Conservation (phyloP, 2,113 vertebrate genomes). For the Danionella cerebrum region DNA sequence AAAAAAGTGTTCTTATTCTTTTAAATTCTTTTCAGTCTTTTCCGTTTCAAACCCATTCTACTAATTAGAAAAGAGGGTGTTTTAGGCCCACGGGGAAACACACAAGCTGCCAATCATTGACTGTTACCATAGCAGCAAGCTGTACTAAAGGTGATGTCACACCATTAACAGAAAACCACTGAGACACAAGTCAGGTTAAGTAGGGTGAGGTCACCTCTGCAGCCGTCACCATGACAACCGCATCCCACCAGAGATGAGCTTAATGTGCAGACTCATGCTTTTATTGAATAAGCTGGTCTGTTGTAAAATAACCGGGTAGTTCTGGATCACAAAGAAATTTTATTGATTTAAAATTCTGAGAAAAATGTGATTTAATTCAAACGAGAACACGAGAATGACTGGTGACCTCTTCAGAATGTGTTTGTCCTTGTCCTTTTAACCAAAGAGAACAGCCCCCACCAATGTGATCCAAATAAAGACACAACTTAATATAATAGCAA, state of each 20-base stretch:
- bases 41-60: background rate
- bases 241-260: background rate
- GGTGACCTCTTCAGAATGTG: too few species aligned
- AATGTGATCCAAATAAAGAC: too few species aligned
- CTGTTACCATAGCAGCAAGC: conserved; percentile 25
- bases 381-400: background rate
- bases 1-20: too few species aligned
- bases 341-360: background rate
- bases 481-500: too few species aligned
- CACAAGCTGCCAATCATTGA: conserved; percentile 7
- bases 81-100: background rate
- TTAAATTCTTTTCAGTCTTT: too few species aligned
- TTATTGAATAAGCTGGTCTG: background rate
- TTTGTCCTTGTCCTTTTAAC: too few species aligned
- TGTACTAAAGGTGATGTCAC: conserved; percentile 28
- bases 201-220: conserved; percentile 37
- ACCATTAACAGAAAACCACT: conserved; percentile 25
- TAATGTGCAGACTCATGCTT: conserved; percentile 28
- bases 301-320: background rate
- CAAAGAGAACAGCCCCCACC: too few species aligned
- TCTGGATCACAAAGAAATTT: background rate
- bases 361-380: background rate
- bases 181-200: conserved; percentile 22
- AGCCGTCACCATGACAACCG: conserved; percentile 29
- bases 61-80: conserved; percentile 8